Evolutionary conservation across 2,797 vertebrate species (phyloP).

Genomic region (Pseudomugil tenellus): DNA sequence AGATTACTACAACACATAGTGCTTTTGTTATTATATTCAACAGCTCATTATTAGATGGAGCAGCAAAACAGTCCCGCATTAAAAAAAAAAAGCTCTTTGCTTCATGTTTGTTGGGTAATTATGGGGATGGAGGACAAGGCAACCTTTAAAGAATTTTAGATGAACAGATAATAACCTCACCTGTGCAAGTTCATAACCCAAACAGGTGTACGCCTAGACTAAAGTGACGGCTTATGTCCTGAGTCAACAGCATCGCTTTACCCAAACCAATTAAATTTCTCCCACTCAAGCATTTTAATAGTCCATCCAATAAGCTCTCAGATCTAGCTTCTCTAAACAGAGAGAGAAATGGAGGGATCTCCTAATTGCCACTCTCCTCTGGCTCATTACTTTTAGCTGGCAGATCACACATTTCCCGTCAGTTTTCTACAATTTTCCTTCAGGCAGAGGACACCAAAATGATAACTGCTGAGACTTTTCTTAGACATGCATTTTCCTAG

Average conservation of each 20-base stretch:
- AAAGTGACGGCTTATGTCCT: slow-evolving; percentile 46
- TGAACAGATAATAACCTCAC: slow-evolving; percentile 63
- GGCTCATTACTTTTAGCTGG: slow-evolving; percentile 77
- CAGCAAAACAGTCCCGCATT: slow-evolving; percentile 30
- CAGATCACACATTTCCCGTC: slow-evolving; percentile 67
- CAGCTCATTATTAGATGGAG: slow-evolving; percentile 35
- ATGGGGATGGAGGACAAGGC: slow-evolving; percentile 37
- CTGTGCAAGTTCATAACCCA: slow-evolving; percentile 36
- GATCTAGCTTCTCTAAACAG: slow-evolving; percentile 70
- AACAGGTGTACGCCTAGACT: slow-evolving; percentile 33
- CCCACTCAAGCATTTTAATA: slow-evolving; percentile 73
- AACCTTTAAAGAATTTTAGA: slow-evolving; percentile 56
- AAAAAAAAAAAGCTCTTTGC: slow-evolving; percentile 18
- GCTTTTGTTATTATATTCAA: slow-evolving; percentile 34
- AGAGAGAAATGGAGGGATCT: slow-evolving; percentile 70
- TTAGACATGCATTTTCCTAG: slow-evolving; percentile 40
- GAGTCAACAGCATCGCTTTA: slow-evolving; percentile 66
- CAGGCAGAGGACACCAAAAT: slow-evolving; percentile 52
- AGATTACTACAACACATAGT: slow-evolving; percentile 22
- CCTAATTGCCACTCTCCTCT: slow-evolving; percentile 77
- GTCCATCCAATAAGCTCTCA: slow-evolving; percentile 74
- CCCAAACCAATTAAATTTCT: slow-evolving; percentile 76
- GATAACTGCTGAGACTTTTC: slow-evolving; percentile 52
- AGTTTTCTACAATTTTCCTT: slow-evolving; percentile 63
- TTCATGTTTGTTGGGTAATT: slow-evolving; percentile 41